These are phyloP conservation scores for Metopolophium dirhodum DNA, from an alignment of 1,140 invertebrate species.

Conservation along the genomic window DNA sequence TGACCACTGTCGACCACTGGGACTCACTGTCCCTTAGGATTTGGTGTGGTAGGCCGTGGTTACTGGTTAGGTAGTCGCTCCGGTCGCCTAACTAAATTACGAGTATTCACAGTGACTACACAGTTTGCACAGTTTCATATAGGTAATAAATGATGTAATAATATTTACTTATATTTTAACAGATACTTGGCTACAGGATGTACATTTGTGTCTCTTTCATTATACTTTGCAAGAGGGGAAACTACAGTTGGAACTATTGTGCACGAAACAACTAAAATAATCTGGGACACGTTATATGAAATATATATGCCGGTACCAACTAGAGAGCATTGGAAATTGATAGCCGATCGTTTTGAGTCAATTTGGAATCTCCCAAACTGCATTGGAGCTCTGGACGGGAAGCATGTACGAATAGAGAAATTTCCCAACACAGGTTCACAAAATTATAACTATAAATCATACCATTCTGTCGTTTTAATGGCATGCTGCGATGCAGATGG, in stretches of 20 bases:
- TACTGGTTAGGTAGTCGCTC: too few relatives aligned
- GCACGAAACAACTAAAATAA: conserved; percentile 31
- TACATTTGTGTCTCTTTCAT: conserved; percentile 27
- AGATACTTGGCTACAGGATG: conserved; percentile 9
- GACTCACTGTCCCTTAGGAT: too few relatives aligned
- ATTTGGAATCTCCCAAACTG: neutral
- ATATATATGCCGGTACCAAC: neutral
- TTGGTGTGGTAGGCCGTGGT: too few relatives aligned
- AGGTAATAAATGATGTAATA: neutral
- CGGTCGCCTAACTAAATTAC: too few relatives aligned
- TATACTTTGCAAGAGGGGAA: conserved; percentile 25
- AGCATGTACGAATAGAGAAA: neutral
- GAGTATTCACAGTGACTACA: too few relatives aligned
- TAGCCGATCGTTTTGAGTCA: conserved; percentile 13
- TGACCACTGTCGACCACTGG: too few relatives aligned
- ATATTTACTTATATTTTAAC: conserved; percentile 4
- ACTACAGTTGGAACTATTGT: conserved; percentile 5
- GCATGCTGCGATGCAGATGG: neutral
- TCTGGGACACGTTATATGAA: neutral
- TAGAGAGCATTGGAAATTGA: neutral
- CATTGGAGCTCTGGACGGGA: conserved; percentile 10
- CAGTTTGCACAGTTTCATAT: too few relatives aligned
- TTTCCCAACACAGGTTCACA: neutral
- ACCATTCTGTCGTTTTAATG: neutral
- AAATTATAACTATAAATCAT: neutral